Conservation (phyloP, 2,113 vertebrate genomes). For the Ptilorrhoa leucosticta region DNA sequence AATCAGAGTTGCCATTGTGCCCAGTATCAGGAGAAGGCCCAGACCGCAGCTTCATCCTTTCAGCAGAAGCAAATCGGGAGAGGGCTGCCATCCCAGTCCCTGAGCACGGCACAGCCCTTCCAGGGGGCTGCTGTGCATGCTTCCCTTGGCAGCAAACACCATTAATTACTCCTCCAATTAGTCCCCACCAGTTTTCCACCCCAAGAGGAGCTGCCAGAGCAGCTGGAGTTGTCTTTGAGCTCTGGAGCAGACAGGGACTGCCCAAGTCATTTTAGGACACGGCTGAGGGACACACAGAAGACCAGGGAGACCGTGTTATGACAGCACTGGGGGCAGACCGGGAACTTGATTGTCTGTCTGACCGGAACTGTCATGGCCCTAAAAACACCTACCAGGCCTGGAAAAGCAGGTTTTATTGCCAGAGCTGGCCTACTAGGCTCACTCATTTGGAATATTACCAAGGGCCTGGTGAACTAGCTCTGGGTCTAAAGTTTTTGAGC, state of each 20-base stretch:
- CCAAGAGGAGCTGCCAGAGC: background rate
- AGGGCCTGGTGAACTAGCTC: background rate
- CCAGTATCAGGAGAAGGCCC: background rate
- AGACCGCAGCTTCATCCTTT: background rate
- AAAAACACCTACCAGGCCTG: background rate
- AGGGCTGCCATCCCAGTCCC: background rate
- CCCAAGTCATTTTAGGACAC: background rate
- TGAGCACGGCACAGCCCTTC: background rate
- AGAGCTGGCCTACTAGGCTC: background rate
- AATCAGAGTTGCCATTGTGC: background rate
- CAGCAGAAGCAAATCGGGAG: background rate
- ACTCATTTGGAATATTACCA: background rate
- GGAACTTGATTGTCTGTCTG: background rate
- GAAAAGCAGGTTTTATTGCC: background rate
- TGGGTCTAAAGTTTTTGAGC: background rate
- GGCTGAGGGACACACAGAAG: background rate
- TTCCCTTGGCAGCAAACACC: background rate
- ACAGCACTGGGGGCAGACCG: background rate
- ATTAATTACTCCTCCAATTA: background rate
- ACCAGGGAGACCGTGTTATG: background rate
- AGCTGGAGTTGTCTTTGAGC: background rate
- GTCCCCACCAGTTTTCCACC: background rate
- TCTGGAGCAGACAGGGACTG: background rate
- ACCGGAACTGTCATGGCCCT: background rate
- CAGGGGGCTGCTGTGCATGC: fast-evolving